Percentiles rank a stretch among this genome's conserved stretches.
Conservation (phyloP, 2,888 invertebrate genomes). For the Dasypogon diadema region DNA sequence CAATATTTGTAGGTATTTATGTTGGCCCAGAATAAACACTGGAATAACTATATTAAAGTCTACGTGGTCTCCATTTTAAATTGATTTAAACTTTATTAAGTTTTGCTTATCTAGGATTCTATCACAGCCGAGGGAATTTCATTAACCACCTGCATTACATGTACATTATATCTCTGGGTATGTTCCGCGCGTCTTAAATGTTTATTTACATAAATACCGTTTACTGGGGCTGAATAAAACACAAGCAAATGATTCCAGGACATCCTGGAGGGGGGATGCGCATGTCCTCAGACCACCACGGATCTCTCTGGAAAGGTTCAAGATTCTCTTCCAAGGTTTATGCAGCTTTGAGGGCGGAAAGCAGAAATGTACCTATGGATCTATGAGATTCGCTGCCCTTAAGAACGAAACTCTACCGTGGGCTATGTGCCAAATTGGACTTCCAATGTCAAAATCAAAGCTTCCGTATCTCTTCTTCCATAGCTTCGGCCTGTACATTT, state of each 20-base stretch:
- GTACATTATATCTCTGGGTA: background rate
- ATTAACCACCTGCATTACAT: constrained; percentile 39
- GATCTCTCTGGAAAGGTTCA: background rate
- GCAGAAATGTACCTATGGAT: constrained; percentile 1
- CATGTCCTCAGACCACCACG: constrained; percentile 8
- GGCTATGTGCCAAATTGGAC: background rate
- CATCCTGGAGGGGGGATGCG: background rate
- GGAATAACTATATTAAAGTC: constrained; percentile 20
- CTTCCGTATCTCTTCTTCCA: background rate
- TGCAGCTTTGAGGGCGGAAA: constrained; percentile 21
- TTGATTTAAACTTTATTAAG: constrained; percentile 43
- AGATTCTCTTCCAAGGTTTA: constrained; percentile 29
- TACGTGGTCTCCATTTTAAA: constrained; percentile 36
- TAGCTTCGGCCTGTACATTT: background rate
- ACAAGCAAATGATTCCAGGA: background rate
- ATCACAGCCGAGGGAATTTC: constrained; percentile 29
- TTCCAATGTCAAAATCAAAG: constrained; percentile 31
- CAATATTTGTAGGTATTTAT: background rate
- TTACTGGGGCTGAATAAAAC: background rate
- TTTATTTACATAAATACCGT: constrained; percentile 27
- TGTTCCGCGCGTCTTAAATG: background rate
- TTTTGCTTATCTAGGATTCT: constrained; percentile 20
- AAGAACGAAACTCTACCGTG: constrained; percentile 6
- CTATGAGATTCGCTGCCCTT: background rate
- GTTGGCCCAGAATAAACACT: background rate